Base-by-base conservation (phyloP, 2,797 vertebrate genomes). In the Chaenodraco wilsoni region DNA sequence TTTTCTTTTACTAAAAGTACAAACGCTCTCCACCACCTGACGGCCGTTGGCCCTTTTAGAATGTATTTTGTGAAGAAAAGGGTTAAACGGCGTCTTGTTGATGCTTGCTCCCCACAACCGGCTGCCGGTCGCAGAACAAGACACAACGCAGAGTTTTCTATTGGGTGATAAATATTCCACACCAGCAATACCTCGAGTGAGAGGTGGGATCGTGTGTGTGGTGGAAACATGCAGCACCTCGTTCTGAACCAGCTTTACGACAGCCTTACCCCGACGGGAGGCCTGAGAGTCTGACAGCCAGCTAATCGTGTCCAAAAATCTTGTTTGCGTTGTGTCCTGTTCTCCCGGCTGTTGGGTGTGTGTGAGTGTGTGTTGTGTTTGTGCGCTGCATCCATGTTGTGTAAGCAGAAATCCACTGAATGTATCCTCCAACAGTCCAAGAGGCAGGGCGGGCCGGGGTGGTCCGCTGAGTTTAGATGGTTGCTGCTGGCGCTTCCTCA, bases 351-450 rank as follows among this genome's bases (percentile, higher is more conserved):
- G 77, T 59, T 1, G 71, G 48, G 41, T 69, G 79, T 44, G 37
- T 51, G 84, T 11, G 13, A 52, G 85, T 58, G 78, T 63, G 64
- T 46, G n/a, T 59, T 45, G 82, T 89, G 83, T 91, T 87, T 86
- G 86, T 83, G 84, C 82, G 69, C 91, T 83, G 88, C 88, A 87
- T 92, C 72, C 76, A 49, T 89, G 83, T 90, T 81, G 76, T 88
- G 70, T 69, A 56, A 89, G 78, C 87, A 87, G 87, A 91, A 88
- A 89, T 92, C 87, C 91, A 91, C 95, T 97, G 96, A 98, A 98
- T 97, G 97, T 97, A 97, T 94, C 93, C 89, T 94, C 90, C 91
- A 82, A 70, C 94, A 96, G 96, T 97, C 96, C 95, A 95, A 85
- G 92, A 95, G 94, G 94, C 92, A 63, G 95, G 94, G 95, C 77